Percentiles rank a stretch among this genome's conserved stretches.
These are phyloP conservation scores for Felis catus DNA, from an alignment of 2,113 vertebrate species.

Conservation along the genomic window DNA sequence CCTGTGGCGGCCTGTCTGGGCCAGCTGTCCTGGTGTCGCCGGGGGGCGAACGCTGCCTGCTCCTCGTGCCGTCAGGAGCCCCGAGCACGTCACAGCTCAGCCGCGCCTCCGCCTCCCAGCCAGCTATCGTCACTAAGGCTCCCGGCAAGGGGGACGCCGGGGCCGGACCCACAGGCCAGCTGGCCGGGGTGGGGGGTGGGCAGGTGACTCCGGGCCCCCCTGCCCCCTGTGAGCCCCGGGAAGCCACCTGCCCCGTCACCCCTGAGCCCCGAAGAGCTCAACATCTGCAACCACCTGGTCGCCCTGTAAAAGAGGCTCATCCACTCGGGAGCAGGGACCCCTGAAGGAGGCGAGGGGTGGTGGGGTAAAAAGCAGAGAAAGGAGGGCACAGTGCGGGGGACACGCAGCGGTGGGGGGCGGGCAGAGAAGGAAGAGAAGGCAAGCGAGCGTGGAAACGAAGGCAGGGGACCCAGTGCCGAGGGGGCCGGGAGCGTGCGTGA, in stretches of 20 bases:
- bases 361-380: no score
- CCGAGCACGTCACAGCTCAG: fast-evolving
- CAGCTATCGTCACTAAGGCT: not conserved
- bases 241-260: not conserved
- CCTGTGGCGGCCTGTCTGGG: not conserved
- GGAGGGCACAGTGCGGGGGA: not conserved
- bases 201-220: no score
- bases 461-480: not conserved
- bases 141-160: no score
- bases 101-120: fast-evolving
- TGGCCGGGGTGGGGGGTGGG: not conserved
- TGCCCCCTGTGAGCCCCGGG: not conserved
- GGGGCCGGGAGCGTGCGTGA: not conserved
- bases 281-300: fast-evolving
- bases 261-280: not conserved
- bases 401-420: not conserved
- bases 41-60: fast-evolving
- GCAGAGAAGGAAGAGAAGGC: not conserved
- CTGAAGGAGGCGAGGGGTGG: not conserved
- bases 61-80: fast-evolving
- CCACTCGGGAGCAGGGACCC: not conserved
- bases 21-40: fast-evolving
- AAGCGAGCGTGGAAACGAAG: fast-evolving
- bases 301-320: not conserved
- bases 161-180: not conserved